These are phyloP conservation scores for Phyllotreta striolata DNA, from an alignment of 2,888 invertebrate genomes.

Conservation along the genomic window DNA sequence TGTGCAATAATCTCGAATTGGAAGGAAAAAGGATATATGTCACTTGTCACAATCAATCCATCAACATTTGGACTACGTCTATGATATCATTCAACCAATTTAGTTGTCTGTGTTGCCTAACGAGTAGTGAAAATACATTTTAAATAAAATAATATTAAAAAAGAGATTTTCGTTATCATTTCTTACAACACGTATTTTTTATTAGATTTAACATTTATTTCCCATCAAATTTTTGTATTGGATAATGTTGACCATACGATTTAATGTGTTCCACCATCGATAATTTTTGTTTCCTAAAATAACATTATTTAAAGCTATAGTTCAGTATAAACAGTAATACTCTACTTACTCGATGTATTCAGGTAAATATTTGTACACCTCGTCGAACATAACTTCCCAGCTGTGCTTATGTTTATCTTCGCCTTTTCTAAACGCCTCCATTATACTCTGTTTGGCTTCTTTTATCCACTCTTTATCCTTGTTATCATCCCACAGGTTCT, in stretches of 20 bases:
- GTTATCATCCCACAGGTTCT: conserved; percentile 82
- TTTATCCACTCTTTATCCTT: conserved; percentile 76
- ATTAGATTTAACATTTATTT: conserved; percentile 18
- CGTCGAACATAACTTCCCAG: conserved; percentile 90
- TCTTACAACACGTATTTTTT: no score
- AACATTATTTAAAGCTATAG: conserved; percentile 29
- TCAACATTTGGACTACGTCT: no score
- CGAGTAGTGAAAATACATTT: no score
- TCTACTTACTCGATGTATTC: conserved; percentile 66
- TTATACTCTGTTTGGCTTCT: conserved; percentile 72
- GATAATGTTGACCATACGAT: conserved; percentile 87
- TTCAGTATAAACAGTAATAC: background rate
- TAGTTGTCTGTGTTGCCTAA: no score
- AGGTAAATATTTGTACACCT: conserved; percentile 90
- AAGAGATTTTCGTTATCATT: no score
- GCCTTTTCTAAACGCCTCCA: conserved; percentile 82
- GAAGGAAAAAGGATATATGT: conserved; percentile 17
- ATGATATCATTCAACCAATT: no score
- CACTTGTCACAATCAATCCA: background rate
- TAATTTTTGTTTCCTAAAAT: conserved; percentile 77
- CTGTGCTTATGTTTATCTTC: conserved; percentile 87
- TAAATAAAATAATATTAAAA: no score
- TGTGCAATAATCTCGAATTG: conserved; percentile 11
- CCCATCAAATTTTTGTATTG: conserved; percentile 62
- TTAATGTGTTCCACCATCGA: conserved; percentile 84